A percentile compares a stretch with the other conserved stretches of the same genome.
Conservation (phyloP, 2,797 vertebrate genomes). For the Syncerus caffer region DNA sequence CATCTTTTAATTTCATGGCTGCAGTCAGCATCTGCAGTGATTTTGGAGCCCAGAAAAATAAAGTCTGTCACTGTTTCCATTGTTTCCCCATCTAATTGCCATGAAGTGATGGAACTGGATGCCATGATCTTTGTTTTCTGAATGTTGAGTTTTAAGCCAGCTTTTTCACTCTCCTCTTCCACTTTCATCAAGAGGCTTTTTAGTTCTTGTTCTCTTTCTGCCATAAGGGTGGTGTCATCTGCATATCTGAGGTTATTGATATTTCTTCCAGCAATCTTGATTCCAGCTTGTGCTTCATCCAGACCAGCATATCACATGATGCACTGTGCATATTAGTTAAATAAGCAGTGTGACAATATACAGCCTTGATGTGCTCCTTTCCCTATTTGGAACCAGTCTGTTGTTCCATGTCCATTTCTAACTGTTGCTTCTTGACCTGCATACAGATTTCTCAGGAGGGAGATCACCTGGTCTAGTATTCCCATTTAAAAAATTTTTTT, state of each 20-base stretch:
- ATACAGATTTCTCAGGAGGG: not conserved
- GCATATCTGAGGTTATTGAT: not conserved
- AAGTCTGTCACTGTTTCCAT: not conserved
- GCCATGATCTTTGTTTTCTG: not conserved
- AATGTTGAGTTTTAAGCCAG: not conserved
- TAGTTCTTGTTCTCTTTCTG: not conserved
- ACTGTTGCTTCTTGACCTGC: not conserved
- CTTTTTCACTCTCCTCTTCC: not conserved
- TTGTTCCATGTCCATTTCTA: not conserved
- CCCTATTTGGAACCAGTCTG: not conserved
- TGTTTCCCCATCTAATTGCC: not conserved
- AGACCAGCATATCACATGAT: not conserved
- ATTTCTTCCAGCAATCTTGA: not conserved
- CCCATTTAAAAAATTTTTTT: not conserved
- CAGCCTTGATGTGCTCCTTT: not conserved
- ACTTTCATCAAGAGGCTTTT: not conserved
- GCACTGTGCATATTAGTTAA: not conserved
- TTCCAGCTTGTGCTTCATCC: not conserved
- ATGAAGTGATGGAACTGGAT: not conserved
- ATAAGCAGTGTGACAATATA: not conserved
- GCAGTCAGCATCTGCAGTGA: not conserved
- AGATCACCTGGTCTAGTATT: not conserved
- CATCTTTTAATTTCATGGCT: not conserved
- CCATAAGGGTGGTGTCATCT: not conserved
- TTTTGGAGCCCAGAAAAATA: rapidly evolving